Conservation (phyloP, 23 tunicate genomes). For the Halocynthia aurantium region DNA sequence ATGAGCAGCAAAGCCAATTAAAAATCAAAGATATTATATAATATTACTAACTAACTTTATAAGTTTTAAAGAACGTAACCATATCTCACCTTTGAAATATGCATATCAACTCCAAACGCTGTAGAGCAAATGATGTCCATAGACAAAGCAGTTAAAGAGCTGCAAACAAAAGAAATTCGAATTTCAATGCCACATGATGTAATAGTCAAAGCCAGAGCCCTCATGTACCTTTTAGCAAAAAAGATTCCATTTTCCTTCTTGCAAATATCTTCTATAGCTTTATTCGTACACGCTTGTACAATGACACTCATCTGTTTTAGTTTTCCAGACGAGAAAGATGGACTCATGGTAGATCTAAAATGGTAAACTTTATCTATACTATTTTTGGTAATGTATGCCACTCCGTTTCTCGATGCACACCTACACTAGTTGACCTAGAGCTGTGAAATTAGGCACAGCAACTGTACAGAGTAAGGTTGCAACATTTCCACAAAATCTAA, state of each 20-base stretch:
- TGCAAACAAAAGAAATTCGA: neutral
- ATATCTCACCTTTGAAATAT: slow-evolving; percentile 24
- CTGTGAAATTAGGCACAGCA: too few relatives aligned
- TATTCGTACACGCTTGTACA: slow-evolving; percentile 37
- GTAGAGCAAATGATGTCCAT: slow-evolving; percentile 67
- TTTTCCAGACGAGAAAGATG: slow-evolving; percentile 55
- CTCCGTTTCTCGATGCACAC: too few relatives aligned
- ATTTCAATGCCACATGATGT: neutral
- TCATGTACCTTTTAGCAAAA: slow-evolving; percentile 40
- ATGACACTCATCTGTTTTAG: slow-evolving; percentile 64
- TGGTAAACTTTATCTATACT: neutral
- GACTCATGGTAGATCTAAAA: slow-evolving; percentile 42
- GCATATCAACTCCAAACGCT: slow-evolving; percentile 57
- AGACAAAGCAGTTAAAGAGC: slow-evolving; percentile 5
- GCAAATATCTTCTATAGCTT: slow-evolving; percentile 9
- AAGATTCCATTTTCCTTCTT: slow-evolving; percentile 33
- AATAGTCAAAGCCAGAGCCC: too few relatives aligned
- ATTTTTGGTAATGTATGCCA: neutral
- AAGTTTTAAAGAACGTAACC: neutral
- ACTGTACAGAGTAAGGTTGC: too few relatives aligned
- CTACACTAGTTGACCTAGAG: too few relatives aligned
- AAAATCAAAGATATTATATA: neutral
- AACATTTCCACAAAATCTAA: too few relatives aligned
- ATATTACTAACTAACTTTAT: neutral
- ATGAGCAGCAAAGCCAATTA: too few relatives aligned